Evolutionary conservation across 2,888 invertebrate genomes (phyloP), one percentile per base, ranked within the genome.

Genomic region (Polymixis lichenea): DNA sequence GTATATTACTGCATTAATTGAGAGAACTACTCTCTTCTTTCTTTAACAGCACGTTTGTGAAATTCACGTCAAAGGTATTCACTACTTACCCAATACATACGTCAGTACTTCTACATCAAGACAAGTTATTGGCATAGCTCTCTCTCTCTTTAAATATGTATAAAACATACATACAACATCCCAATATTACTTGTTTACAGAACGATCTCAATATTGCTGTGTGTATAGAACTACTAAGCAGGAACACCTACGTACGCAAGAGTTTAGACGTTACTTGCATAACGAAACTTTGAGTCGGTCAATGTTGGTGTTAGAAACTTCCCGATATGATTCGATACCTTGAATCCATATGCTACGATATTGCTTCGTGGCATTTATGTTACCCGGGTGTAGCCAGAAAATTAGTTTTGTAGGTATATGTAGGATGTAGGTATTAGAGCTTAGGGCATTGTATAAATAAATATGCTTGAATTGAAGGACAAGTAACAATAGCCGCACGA

Each of bases 231-330:
- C 22, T 13, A 25, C 19, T 15, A 73, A 32, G n/a, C 73, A 62
- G 53, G 51, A 53, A n/a, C 25, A 11, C n/a, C 58, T 53, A 25
- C 2, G 22, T 17, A 49, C 4, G 46, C 56, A 32, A 22, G 17
- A 68, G 73, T 72, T 72, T 43, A 61, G 65, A 38, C 19, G 43
- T 25, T 22, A 51, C 22, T 53, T 19, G 46, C 55, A 61, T 61
- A 78, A 22, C 25, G 25, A 62, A 77, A 70, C 70, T 49, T 78
- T 3, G 32, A 62, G 55, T 19, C 4, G 6, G 7, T 32, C 19
- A 49, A 43, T 70, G 28, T 69, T 78, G 19, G 61, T 28, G 17
- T 53, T 43, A 15, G 49, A 28, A 9, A 38, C 38, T 69, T 38
- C 38, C 49, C 46, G 60, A 55, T 55, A 78, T 19, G 15, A 46